Evolutionary conservation across 1,140 invertebrate genomes (phyloP), one percentile per base, ranked within the genome.

Genomic region (Dendrolimus kikuchii): DNA sequence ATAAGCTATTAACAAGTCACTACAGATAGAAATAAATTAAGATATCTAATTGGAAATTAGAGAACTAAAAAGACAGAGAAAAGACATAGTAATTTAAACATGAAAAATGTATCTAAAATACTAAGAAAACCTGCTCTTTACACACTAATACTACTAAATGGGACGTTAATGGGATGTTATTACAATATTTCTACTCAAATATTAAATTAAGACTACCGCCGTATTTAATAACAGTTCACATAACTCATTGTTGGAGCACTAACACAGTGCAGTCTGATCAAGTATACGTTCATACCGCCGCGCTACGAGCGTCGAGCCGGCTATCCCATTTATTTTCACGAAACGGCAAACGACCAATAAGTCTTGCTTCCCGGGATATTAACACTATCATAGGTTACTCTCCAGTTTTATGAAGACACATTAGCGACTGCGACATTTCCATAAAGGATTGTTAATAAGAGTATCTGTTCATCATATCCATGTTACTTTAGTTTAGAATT

Each of bases 351-450:
- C 77, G 81, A 68, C 72, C 81, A 76, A 84, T 84, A 85, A 81
- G 71, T 85, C 79, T 82, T 81, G 71, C 77, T 80, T 74, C 66
- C 74, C 66, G 70, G 74, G 68, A 81, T 81, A 85, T 81, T 82
- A 85, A 85, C 79, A 82, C 79, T 82, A 82, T 82, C 77, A 81
- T 81, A 79, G 77, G 74, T 82, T 81, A 73, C 77, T 77, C 73
- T 74, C 67, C 56, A 67, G 73, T 73, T 81, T 81, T 85, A 85
- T 85, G 79, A 82, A 82, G 81, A 85, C 58, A 77, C 62, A 82
- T 79, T 76, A 81, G 68, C 57, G 62, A 63, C 52, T 46, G 64
- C 49, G 62, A 72, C 68, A 72, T 74, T 71, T 66, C 63, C 70
- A 74, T 72, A 77, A 61, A 60, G 53, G 53, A 60, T 53, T 52